Base-by-base conservation (phyloP, 2,888 invertebrate species). In the Baccha elongata region DNA sequence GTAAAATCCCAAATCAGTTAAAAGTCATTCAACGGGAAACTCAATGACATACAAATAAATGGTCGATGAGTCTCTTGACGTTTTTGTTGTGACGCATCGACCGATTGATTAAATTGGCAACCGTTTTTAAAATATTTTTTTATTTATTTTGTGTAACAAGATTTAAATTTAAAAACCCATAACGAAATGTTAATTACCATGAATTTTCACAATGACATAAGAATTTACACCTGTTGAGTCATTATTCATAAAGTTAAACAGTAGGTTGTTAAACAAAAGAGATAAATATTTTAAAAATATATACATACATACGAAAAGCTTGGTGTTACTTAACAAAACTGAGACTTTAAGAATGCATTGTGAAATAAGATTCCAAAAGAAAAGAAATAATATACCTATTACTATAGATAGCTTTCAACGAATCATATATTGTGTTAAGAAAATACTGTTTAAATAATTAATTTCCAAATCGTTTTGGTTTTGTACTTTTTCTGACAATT, bases 151-250 rank as follows among this genome's bases (percentile, higher is more conserved):
- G 44, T 69, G 23, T 32, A 50, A 23, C 42, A 17, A 11, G n/a
- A 55, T 48, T 69, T 37, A 15, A n/a, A 64, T 64, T 55, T 40
- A 15, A 62, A 50, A 29, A 29, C 15, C 26, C 53, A 29, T 55
- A 48, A 32, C 53, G 15, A 13, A 26, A n/a, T 35, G 44, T 37
- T 42, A 67, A 72, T 72, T 72, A 72, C 50, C 72, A 72, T 62
- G 35, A 4, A 67, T 60, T 60, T 35, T 42, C 48, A 55, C 21
- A 60, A 26, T 35, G 32, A 52, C 15, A 46, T 23, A 13, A 62
- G 7, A 29, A 26, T 46, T 58, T 50, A 40, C 37, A 60, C 32
- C 26, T 52, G 60, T 53, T 62, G 53, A 55, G 29, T 74, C 37
- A 53, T 19, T 55, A 11, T 13, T 23, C 8, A 26, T 21, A 17